A percentile compares a stretch with the other conserved stretches of the same genome.
phyloP scores from a whole-genome alignment of 2,888 invertebrate genomes.

The Malthinus seriepunctatus region DNA sequence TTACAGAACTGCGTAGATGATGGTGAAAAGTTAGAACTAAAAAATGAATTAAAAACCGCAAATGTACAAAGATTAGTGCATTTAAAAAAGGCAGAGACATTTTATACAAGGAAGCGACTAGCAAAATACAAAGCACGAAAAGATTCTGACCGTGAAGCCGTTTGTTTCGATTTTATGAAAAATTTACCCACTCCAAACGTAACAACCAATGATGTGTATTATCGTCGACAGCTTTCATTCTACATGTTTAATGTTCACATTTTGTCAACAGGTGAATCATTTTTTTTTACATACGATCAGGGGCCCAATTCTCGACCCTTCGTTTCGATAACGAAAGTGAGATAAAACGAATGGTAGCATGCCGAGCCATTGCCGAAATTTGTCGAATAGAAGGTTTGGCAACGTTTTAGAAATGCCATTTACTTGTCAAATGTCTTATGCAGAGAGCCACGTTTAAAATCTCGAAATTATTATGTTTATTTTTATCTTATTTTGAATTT shows the following conservation, averaged over 20 bases:
- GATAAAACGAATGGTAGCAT: too few species aligned
- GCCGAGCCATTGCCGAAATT: too few species aligned
- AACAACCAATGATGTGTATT: conserved; percentile 10
- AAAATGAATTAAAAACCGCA: background rate
- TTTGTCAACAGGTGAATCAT: conserved; percentile 29
- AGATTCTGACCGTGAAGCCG: background rate
- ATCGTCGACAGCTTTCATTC: conserved; percentile 32
- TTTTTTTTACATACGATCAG: conserved; percentile 23
- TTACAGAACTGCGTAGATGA: background rate
- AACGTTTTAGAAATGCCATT: too few species aligned
- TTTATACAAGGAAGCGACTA: conserved; percentile 2
- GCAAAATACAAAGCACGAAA: background rate
- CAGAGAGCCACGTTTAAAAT: too few species aligned
- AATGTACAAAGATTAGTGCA: background rate
- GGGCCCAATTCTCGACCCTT: too few species aligned
- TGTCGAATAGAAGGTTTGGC: too few species aligned
- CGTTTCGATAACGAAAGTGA: too few species aligned
- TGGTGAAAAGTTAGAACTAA: background rate
- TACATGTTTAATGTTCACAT: conserved; percentile 38
- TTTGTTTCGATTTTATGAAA: conserved; percentile 9
- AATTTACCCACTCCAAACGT: conserved; percentile 7
- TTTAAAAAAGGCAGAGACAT: background rate
- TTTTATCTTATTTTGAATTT: too few species aligned
- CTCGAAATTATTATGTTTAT: too few species aligned
- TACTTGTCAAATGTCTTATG: too few species aligned